Base-by-base conservation (phyloP, 64 coral and sea anemone genomes). In the Montipora capricornis region DNA sequence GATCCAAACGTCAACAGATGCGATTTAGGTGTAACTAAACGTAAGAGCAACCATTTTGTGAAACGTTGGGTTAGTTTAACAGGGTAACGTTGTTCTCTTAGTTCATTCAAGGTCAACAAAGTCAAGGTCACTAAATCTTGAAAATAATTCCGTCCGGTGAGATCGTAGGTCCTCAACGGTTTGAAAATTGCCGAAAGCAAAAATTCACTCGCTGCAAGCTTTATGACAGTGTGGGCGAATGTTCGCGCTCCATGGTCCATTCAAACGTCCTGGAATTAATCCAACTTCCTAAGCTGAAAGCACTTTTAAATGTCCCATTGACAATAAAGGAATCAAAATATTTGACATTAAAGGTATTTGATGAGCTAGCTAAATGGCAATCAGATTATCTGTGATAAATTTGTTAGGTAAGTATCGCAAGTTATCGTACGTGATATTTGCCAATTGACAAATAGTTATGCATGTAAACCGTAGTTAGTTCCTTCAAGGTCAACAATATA, bases 1-100 rank as follows among this genome's bases (percentile, higher is more conserved):
- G 1, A 3, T 57, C 6, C 13, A 49, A 59, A 84, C 81, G 81
- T 84, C 81, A 69, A 84, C 44, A 84, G 68, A 84, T 64, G 82
- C 82, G 82, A 86, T 44, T 44, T 84, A 20, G 45, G 15, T 73
- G 15, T 11, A 78, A 9, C 44, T 6, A 9, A 12, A 64, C 44
- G 37, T 17, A 16, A 68, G 49, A 37, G 55, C 47, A 8, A 59
- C 26, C 26, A 8, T 64, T 64, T 8, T 5, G 24, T 17, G 22
- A 64, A 64, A 61, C 53, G 61, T 82, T 3, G 55, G 53, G 61
- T 58, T 62, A 79, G 7, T 52, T 50, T 51, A 50, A 78, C 75
- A 15, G 47, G 15, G 8, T 71, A 71, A 71, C 53, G 0, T 71
- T 71, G 20, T 71, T 71, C 8, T 9, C 16, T 14, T 4, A 67